phyloP scores from a whole-genome alignment of 2,888 invertebrate genomes.

The Drosophila multiciliata region DNA sequence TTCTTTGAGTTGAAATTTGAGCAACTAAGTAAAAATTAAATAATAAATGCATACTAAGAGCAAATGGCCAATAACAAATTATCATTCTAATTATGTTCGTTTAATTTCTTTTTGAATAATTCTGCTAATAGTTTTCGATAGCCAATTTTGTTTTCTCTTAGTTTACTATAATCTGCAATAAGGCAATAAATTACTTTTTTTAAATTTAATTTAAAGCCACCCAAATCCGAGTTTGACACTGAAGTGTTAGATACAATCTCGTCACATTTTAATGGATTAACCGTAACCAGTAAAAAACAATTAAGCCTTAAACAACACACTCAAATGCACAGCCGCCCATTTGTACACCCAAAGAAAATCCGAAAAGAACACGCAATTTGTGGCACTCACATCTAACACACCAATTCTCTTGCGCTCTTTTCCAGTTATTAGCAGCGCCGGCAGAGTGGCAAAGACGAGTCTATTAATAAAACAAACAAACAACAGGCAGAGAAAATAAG shows the following conservation, averaged over 20 bases:
- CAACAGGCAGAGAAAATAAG: conserved; percentile 10
- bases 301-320: conserved; percentile 27
- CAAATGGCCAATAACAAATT: background rate
- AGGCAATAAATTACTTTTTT: background rate
- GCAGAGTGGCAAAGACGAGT: conserved; percentile 51
- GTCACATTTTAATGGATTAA: conserved; percentile 39
- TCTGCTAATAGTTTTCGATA: background rate
- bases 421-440: conserved; percentile 65
- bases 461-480: conserved; percentile 72
- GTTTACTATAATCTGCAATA: background rate
- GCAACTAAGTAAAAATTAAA: background rate
- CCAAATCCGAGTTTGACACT: background rate
- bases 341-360: conserved; percentile 52
- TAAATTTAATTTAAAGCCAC: background rate
- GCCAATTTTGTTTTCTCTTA: background rate
- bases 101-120: background rate
- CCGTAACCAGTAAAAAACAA: conserved; percentile 45
- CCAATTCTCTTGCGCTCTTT: conserved; percentile 42
- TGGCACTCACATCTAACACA: conserved; percentile 54
- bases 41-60: background rate
- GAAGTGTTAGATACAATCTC: conserved; percentile 26
- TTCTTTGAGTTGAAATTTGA: background rate
- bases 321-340: conserved; percentile 20
- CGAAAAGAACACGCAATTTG: conserved; percentile 51
- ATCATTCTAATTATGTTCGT: background rate